phyloP scores from a whole-genome alignment of 2,797 vertebrate genomes.

The Acomys russatus region DNA sequence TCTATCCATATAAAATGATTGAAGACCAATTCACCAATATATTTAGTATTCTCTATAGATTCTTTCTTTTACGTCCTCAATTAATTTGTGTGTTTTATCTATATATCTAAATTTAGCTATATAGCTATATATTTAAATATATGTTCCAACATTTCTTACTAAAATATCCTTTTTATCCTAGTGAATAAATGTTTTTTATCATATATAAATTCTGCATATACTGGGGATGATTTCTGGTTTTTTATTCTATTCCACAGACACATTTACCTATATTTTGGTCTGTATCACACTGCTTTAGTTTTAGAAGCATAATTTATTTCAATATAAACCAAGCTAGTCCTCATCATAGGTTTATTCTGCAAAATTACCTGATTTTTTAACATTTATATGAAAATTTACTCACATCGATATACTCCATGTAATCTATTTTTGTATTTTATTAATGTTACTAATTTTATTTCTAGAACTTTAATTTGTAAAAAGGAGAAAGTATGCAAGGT shows the following conservation, averaged over 20 bases:
- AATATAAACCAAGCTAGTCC: neutral
- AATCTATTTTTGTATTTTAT: neutral
- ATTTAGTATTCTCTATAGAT: neutral
- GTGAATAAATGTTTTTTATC: neutral
- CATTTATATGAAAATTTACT: neutral
- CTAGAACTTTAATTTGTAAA: neutral
- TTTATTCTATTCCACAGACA: neutral
- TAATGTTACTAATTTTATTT: neutral
- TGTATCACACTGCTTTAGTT: neutral
- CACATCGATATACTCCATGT: neutral
- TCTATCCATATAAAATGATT: neutral
- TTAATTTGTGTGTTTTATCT: neutral
- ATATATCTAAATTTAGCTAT: neutral
- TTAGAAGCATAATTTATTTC: neutral
- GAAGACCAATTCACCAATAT: neutral
- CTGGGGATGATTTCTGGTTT: neutral
- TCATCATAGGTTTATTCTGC: neutral
- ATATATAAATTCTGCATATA: neutral
- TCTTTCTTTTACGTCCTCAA: conserved; percentile 16
- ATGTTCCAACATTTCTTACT: neutral
- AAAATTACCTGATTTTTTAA: neutral
- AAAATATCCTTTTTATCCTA: neutral
- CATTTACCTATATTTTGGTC: neutral
- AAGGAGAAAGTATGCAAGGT: neutral
- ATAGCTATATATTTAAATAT: neutral